Evolutionary conservation across 2,888 invertebrate species (phyloP).

Genomic region (Steromphala cineraria): DNA sequence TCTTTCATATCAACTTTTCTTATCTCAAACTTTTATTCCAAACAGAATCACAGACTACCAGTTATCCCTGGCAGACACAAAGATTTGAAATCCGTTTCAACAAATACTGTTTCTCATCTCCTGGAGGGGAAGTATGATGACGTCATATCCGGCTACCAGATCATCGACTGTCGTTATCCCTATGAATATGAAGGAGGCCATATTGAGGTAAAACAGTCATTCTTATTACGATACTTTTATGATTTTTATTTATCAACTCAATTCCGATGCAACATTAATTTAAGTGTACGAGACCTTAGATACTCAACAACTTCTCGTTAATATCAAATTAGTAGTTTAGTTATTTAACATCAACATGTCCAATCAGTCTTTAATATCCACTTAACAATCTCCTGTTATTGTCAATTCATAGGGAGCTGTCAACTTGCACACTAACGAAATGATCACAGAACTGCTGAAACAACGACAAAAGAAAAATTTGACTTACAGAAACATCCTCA

Average conservation of each 20-base stretch:
- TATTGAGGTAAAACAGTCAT: conserved; percentile 77
- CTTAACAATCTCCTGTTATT: no score
- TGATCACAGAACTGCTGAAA: not conserved
- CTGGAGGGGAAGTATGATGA: conserved; percentile 81
- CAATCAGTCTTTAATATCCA: no score
- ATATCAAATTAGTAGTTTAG: no score
- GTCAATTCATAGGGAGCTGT: not conserved
- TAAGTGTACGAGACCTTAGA: no score
- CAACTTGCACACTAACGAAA: not conserved
- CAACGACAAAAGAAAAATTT: not conserved
- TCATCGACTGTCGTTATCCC: conserved; percentile 96
- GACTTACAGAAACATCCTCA: conserved; percentile 82
- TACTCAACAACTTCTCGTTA: no score
- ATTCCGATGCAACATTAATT: no score
- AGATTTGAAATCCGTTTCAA: conserved; percentile 66
- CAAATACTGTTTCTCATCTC: conserved; percentile 53
- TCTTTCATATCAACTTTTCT: no score
- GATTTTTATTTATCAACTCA: no score
- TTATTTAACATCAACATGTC: no score
- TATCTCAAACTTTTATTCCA: no score
- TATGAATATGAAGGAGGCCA: conserved; percentile 96
- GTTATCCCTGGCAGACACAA: conserved; percentile 55
- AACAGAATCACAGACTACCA: conserved; percentile 54
- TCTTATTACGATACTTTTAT: no score
- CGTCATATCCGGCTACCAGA: conserved; percentile 81